Conservation (phyloP, 2,888 invertebrate genomes). For the Anoplius nigerrimus region DNA sequence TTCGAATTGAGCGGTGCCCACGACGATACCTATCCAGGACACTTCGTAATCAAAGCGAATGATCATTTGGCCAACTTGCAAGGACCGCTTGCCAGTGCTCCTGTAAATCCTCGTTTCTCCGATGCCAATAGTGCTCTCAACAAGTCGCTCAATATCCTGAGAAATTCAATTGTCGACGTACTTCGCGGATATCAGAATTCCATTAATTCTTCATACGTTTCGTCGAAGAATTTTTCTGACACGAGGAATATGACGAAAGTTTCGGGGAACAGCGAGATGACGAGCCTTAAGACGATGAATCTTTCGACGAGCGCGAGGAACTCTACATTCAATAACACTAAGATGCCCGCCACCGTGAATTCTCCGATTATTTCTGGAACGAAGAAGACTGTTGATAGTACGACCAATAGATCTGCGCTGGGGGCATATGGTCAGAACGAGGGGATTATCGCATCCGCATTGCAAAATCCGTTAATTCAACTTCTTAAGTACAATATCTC, state of each 20-base stretch:
- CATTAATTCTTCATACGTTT: no score
- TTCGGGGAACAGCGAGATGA: no score
- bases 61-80: no score
- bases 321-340: not conserved
- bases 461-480: no score
- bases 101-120: no score
- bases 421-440: no score
- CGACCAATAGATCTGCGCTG: not conserved
- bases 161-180: conserved; percentile 24
- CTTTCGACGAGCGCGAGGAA: not conserved
- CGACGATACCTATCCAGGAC: no score
- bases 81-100: no score
- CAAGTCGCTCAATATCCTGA: conserved; percentile 25
- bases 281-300: not conserved
- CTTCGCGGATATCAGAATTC: conserved; percentile 17
- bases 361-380: conserved; percentile 26
- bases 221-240: no score
- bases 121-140: conserved; percentile 9
- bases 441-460: not conserved
- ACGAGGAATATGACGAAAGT: no score
- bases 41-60: no score
- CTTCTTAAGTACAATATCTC: no score
- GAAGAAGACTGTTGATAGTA: conserved; percentile 16
- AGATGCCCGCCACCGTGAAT: conserved; percentile 2
- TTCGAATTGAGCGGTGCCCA: not conserved